A percentile compares a stretch with the other conserved stretches of the same genome.
Conservation (phyloP, 2,888 invertebrate species). For the Lumbricus terrestris region DNA sequence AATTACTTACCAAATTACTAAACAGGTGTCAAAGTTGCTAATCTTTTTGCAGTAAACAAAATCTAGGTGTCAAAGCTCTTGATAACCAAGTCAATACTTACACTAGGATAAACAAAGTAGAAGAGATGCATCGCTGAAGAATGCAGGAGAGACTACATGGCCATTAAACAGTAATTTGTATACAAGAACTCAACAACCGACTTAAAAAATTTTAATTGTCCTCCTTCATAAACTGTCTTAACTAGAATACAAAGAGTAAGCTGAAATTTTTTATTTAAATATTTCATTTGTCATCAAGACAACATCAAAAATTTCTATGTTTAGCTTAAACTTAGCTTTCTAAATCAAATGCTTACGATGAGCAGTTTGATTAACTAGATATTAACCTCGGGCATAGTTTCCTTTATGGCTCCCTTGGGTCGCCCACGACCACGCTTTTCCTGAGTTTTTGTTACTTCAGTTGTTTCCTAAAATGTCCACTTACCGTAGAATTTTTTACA, state of each 20-base stretch:
- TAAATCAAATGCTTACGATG: background rate
- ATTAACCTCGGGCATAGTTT: background rate
- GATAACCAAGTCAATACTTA: background rate
- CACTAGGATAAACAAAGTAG: background rate
- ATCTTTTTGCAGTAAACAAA: background rate
- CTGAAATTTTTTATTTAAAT: no score
- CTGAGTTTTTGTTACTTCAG: conserved; percentile 9
- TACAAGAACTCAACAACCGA: no score
- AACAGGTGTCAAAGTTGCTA: background rate
- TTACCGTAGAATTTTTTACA: background rate
- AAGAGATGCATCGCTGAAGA: background rate
- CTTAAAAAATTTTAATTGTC: no score
- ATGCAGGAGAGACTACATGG: no score
- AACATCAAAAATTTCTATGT: no score
- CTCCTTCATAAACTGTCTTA: no score
- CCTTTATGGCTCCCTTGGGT: conserved; percentile 4
- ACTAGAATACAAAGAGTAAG: no score
- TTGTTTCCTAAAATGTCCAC: background rate
- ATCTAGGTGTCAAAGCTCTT: background rate
- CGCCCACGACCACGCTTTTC: conserved; percentile 9
- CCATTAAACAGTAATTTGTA: no score
- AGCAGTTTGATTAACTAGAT: background rate
- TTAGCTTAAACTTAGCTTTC: no score
- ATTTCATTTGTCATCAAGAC: no score
- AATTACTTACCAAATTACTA: background rate